Percentiles rank a stretch among this genome's conserved stretches.
Evolutionary conservation across 2,888 invertebrate genomes (phyloP).

Genomic region (Sarcophaga variegata): DNA sequence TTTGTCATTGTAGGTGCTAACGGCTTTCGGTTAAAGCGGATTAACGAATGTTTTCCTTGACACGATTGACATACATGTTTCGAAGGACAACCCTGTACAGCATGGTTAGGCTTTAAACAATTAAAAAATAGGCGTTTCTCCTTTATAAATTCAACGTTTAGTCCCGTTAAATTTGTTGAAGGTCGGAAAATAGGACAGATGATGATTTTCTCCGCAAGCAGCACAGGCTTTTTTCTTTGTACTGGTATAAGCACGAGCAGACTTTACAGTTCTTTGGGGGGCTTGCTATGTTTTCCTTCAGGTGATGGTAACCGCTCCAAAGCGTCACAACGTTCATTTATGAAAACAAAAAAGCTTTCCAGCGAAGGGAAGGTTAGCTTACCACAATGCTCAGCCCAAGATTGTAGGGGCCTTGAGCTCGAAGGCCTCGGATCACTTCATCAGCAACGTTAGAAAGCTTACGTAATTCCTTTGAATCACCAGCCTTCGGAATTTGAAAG

Average conservation of each 20-base stretch:
- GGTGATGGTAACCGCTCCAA: slow-evolving; percentile 19
- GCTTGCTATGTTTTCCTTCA: background rate
- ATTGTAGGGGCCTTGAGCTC: slow-evolving; percentile 44
- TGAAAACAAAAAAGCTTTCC: slow-evolving; percentile 32
- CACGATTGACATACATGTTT: background rate
- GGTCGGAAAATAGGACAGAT: slow-evolving; percentile 23
- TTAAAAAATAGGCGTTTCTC: slow-evolving; percentile 11
- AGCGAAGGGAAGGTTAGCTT: slow-evolving; percentile 4
- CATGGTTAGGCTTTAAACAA: background rate
- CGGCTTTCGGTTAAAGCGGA: no score
- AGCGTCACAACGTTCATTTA: slow-evolving; percentile 48
- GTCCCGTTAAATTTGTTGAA: background rate
- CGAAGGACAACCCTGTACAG: background rate
- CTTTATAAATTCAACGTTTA: slow-evolving; percentile 24
- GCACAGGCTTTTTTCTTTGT: no score
- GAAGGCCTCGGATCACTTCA: slow-evolving; percentile 55
- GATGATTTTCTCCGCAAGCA: slow-evolving; percentile 7
- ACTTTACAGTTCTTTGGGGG: no score
- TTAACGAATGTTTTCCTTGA: background rate
- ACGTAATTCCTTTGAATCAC: background rate
- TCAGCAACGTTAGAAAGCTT: background rate
- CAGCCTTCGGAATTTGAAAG: no score
- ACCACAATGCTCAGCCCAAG: slow-evolving; percentile 34
- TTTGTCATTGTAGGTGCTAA: no score
- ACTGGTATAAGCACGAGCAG: no score